phyloP scores from a whole-genome alignment of 2,797 vertebrate species.

The Mycteria americana region DNA sequence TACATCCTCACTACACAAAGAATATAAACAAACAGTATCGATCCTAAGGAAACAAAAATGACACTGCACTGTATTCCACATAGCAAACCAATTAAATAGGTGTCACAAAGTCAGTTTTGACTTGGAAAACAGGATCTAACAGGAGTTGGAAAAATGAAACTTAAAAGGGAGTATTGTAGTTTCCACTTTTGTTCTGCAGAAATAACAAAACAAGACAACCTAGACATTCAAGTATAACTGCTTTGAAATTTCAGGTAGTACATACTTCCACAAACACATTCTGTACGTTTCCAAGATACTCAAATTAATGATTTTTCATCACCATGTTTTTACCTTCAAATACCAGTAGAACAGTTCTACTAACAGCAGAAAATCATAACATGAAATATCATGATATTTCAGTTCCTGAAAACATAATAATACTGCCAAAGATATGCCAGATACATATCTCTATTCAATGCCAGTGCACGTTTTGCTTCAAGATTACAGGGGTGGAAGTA shows the following conservation, averaged over 20 bases:
- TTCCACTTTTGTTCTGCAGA: background rate
- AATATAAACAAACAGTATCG: background rate
- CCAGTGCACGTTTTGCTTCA: background rate
- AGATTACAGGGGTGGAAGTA: fast-evolving
- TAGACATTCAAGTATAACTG: background rate
- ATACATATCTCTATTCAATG: background rate
- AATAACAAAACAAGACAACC: background rate
- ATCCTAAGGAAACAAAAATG: background rate
- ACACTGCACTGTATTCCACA: background rate
- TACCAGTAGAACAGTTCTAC: background rate
- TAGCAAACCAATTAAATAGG: background rate
- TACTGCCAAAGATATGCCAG: background rate
- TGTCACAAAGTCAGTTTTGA: background rate
- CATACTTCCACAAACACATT: background rate
- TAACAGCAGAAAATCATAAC: background rate
- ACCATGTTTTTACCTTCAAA: background rate
- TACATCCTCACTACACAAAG: background rate
- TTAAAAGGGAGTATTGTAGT: background rate
- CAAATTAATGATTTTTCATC: background rate
- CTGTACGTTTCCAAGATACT: background rate
- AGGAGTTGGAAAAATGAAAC: background rate
- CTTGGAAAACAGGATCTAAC: background rate
- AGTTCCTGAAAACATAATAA: background rate
- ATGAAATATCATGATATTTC: background rate
- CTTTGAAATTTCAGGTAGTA: background rate